phyloP scores from a whole-genome alignment of 2,113 vertebrate genomes.

The Spheniscus mendiculus region DNA sequence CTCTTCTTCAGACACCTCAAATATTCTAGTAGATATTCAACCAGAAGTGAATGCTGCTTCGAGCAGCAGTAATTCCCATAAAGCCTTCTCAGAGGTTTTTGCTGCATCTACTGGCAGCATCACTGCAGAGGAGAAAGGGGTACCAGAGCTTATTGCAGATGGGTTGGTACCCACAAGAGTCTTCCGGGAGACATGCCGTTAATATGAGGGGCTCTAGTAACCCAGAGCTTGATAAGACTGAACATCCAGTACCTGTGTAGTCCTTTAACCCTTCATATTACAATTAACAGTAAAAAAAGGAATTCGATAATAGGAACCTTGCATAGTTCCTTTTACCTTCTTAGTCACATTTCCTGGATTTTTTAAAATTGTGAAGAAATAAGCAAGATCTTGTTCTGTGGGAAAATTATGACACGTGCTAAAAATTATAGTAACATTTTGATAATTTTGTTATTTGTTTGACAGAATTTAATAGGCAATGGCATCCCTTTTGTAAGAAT shows the following conservation, averaged over 20 bases:
- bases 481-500: not conserved
- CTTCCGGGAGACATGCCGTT: not conserved
- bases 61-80: slow-evolving; percentile 18
- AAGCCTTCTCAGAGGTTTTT: slow-evolving; percentile 10
- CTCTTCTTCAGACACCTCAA: slow-evolving; percentile 17
- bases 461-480: not conserved
- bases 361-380: not conserved
- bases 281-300: not conserved
- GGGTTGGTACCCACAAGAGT: not conserved
- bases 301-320: not conserved
- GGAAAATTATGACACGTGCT: not conserved
- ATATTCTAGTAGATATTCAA: slow-evolving; percentile 4
- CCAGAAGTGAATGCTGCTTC: slow-evolving; percentile 30
- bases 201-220: not conserved
- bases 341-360: not conserved
- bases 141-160: not conserved
- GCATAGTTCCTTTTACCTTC: not conserved
- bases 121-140: slow-evolving; percentile 1
- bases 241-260: not conserved
- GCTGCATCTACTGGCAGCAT: not conserved
- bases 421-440: not conserved
- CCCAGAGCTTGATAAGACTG: not conserved
- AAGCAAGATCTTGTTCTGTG: not conserved
- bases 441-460: not conserved
- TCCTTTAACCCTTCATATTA: not conserved